Conservation (phyloP, 1,140 invertebrate genomes). For the Lucilia cuprina region DNA sequence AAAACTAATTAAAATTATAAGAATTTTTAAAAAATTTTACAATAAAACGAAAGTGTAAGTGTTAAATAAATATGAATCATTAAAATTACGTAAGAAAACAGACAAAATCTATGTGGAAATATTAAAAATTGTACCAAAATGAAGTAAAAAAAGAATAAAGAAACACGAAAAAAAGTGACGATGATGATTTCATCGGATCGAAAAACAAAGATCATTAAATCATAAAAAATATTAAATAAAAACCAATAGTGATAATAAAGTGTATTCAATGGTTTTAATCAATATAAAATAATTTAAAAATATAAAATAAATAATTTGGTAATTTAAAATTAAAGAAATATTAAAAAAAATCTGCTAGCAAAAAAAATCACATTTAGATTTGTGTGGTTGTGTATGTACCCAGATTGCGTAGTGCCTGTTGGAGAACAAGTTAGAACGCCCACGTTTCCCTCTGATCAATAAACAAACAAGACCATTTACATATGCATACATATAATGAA, state of each 20-base stretch:
- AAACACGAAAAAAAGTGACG: neutral
- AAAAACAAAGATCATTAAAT: slow-evolving; percentile 16
- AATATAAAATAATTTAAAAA: neutral
- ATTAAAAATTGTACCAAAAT: slow-evolving; percentile 25
- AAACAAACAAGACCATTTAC: neutral
- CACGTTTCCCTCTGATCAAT: slow-evolving; percentile 22
- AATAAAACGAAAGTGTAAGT: slow-evolving; percentile 40
- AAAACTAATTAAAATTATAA: slow-evolving; percentile 33
- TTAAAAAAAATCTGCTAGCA: neutral
- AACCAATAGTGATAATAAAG: neutral
- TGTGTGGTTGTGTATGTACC: neutral
- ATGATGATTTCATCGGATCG: slow-evolving; percentile 40
- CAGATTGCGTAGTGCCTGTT: neutral
- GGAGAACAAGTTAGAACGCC: slow-evolving; percentile 37
- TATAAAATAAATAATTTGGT: neutral
- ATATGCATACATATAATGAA: neutral
- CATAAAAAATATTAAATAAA: neutral
- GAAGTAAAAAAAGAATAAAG: neutral
- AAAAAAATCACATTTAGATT: neutral
- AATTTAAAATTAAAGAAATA: neutral
- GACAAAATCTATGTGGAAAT: neutral
- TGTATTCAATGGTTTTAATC: neutral
- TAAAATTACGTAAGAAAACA: slow-evolving; percentile 40
- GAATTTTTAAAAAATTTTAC: slow-evolving; percentile 28
- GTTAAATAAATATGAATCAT: slow-evolving; percentile 22